Evolutionary conservation across 2,888 invertebrate genomes (phyloP), one percentile per base, ranked within the genome.

Genomic region (Smittia sp.): DNA sequence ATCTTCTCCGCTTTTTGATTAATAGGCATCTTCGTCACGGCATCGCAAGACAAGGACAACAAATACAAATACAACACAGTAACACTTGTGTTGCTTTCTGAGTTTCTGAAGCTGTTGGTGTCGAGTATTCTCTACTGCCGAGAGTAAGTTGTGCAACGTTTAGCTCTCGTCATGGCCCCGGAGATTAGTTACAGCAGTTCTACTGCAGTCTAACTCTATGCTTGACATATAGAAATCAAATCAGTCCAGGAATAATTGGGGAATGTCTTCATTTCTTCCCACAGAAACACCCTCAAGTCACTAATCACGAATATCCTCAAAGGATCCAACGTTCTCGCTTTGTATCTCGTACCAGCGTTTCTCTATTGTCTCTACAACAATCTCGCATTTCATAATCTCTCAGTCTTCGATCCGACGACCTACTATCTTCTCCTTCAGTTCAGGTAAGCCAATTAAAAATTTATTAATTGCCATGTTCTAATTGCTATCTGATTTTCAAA

Each of bases 281-380:
- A 76, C 84, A 93, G 92, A 77, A 84, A 89, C 78, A 84, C 81
- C 24, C 75, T 86, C 74, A 82, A 83, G 13, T 82, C 85, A 68
- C 82, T 90, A 76, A 79, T 88, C 77, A 79, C 80, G 78, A 87
- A 89, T 76, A 81, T 89, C 41, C 75, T 81, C 9, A 84, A 85
- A 76, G 87, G 90, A 79, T 86, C 85, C 76, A 85, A 87, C 79
- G 86, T 95, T 63, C 82, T 94, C 77, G 80, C 90, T 74, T 80
- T 94, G 62, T 97, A 98, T 80, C 92, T 96, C 83, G 89, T 97
- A 76, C 97, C 97, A 54, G 92, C 96, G 0, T 86, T 93, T 78
- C 83, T 97, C 73, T 98, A 98, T 80, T 96, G 96, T 78, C 85
- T 96, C 70, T 97, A 97, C 85, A 97, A 98, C 80, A 97, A 97